Conservation (phyloP, 2,113 vertebrate genomes). For the Mustelus asterias region DNA sequence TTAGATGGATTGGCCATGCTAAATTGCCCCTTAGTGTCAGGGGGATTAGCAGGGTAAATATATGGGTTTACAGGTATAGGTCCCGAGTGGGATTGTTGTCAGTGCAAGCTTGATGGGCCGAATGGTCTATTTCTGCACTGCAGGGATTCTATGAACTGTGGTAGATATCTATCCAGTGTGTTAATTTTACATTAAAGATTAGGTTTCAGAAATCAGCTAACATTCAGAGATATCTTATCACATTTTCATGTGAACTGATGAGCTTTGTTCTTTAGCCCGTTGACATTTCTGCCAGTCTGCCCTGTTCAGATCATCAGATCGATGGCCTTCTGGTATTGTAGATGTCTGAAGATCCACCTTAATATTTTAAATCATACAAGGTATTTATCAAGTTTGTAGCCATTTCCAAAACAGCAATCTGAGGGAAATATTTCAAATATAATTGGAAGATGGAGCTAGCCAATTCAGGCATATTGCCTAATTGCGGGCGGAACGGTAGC, state of each 20-base stretch:
- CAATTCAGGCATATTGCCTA: background rate
- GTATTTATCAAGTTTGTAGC: background rate
- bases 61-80: no score
- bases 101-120: no score
- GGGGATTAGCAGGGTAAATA: no score
- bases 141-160: background rate
- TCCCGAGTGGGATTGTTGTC: no score
- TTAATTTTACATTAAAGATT: no score
- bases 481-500: no score
- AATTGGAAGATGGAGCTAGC: background rate
- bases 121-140: no score
- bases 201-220: background rate
- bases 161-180: background rate
- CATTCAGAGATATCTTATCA: background rate
- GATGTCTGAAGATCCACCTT: background rate
- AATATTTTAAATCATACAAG: background rate
- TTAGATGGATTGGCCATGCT: no score
- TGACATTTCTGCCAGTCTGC: no score
- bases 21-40: no score
- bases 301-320: background rate
- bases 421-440: background rate
- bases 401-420: background rate
- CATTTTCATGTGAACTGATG: background rate
- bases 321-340: background rate
- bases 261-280: background rate